A percentile compares a stretch with the other conserved stretches of the same genome.
Conservation (phyloP, 2,113 vertebrate species). For the Gorsachius goisagi region DNA sequence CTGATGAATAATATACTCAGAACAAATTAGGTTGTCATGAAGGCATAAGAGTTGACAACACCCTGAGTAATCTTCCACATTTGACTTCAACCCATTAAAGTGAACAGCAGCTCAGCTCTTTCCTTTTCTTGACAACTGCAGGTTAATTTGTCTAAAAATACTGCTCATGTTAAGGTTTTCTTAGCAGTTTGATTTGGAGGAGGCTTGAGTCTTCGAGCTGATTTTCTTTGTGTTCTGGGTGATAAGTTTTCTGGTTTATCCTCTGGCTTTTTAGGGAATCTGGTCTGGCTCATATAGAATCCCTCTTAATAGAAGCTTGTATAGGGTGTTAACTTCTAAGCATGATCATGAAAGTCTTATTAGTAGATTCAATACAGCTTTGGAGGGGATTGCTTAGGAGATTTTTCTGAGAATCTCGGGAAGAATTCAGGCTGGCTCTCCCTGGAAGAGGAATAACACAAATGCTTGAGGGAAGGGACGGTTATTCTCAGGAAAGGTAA, state of each 20-base stretch:
- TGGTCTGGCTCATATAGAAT: not conserved
- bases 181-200: not conserved
- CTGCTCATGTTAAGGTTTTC: not conserved
- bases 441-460: not conserved
- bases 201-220: not conserved
- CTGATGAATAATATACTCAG: not conserved
- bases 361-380: not conserved
- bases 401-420: not conserved
- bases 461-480: not conserved
- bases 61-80: not conserved
- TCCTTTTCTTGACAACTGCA: not conserved
- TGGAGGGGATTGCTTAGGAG: not conserved
- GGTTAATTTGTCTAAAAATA: not conserved
- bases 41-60: not conserved
- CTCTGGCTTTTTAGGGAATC: not conserved
- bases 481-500: not conserved
- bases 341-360: accelerated
- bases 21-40: not conserved
- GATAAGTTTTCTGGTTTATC: not conserved
- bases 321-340: not conserved
- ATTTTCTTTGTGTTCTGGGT: not conserved
- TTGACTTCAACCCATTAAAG: not conserved
- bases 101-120: not conserved
- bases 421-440: not conserved
- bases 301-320: not conserved